Conservation (phyloP, 2,888 invertebrate genomes). For the Clivina fossor region DNA sequence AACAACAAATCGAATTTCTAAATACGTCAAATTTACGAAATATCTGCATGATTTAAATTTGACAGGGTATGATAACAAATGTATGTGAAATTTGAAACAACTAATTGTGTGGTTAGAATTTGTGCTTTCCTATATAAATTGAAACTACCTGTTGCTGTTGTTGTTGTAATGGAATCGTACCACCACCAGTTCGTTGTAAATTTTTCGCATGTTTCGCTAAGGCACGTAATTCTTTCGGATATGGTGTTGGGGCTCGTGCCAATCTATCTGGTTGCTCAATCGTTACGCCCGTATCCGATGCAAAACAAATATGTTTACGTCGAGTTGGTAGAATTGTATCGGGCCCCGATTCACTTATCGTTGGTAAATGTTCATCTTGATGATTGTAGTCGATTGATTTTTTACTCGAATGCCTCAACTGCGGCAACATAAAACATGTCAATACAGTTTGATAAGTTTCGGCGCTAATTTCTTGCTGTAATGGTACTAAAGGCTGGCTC, state of each 20-base stretch:
- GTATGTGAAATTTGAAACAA: too few relatives aligned
- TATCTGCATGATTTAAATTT: too few relatives aligned
- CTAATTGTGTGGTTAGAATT: too few relatives aligned
- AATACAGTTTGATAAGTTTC: conserved; percentile 78
- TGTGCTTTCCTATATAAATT: too few relatives aligned
- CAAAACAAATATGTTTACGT: conserved; percentile 67
- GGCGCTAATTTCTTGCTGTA: conserved; percentile 84
- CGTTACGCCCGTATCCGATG: conserved; percentile 63
- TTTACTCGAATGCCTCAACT: too few relatives aligned
- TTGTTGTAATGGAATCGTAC: too few relatives aligned
- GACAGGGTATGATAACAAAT: too few relatives aligned
- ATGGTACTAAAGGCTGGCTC: conserved; percentile 87
- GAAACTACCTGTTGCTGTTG: too few relatives aligned
- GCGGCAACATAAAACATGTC: conserved; percentile 91
- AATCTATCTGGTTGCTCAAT: conserved; percentile 69
- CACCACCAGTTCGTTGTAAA: conserved; percentile 41
- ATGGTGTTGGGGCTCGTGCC: conserved; percentile 87
- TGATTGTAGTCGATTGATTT: too few relatives aligned
- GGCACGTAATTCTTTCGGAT: conserved; percentile 87
- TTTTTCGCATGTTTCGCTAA: conserved; percentile 65
- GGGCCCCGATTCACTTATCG: conserved; percentile 20
- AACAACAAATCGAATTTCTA: too few relatives aligned
- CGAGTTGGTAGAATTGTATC: conserved; percentile 35
- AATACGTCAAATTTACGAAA: too few relatives aligned
- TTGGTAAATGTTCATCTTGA: too few relatives aligned